A percentile compares a stretch with the other conserved stretches of the same genome.
These are phyloP conservation scores for Drosophila nigrodunni DNA, from an alignment of 1,140 invertebrate species.

Conservation along the genomic window DNA sequence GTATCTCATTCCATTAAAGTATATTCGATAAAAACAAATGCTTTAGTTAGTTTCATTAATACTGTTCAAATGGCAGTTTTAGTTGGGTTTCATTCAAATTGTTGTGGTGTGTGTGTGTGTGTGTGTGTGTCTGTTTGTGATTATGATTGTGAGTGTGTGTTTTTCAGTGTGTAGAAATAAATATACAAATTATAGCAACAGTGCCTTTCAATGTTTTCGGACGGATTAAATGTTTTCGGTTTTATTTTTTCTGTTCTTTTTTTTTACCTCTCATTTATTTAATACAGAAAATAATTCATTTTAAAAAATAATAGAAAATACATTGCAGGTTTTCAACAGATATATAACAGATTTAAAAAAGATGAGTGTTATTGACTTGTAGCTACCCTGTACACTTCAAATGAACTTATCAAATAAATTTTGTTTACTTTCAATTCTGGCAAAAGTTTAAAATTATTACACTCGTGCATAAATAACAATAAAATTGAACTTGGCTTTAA, in stretches of 20 bases:
- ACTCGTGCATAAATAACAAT: too few relatives aligned
- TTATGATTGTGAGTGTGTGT: conserved; percentile 4
- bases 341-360: background rate
- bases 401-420: too few relatives aligned
- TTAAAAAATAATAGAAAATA: conserved; percentile 22
- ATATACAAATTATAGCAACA: conserved; percentile 22
- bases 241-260: conserved; percentile 7
- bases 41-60: conserved; percentile 59
- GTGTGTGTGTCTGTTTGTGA: background rate
- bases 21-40: conserved; percentile 51
- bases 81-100: conserved; percentile 35
- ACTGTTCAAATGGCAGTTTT: conserved; percentile 53
- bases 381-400: conserved; percentile 3
- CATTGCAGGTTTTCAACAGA: background rate
- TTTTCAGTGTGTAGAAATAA: background rate
- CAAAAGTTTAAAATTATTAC: too few relatives aligned
- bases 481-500: too few relatives aligned
- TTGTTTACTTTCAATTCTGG: too few relatives aligned
- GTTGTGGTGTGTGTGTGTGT: background rate
- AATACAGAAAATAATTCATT: conserved; percentile 26
- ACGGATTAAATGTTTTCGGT: conserved; percentile 44
- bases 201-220: conserved; percentile 29
- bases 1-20: conserved; percentile 9
- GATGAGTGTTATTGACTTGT: conserved; percentile 7
- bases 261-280: conserved; percentile 23